Conservation (phyloP, 2,113 vertebrate genomes). For the Myocastor coypus region DNA sequence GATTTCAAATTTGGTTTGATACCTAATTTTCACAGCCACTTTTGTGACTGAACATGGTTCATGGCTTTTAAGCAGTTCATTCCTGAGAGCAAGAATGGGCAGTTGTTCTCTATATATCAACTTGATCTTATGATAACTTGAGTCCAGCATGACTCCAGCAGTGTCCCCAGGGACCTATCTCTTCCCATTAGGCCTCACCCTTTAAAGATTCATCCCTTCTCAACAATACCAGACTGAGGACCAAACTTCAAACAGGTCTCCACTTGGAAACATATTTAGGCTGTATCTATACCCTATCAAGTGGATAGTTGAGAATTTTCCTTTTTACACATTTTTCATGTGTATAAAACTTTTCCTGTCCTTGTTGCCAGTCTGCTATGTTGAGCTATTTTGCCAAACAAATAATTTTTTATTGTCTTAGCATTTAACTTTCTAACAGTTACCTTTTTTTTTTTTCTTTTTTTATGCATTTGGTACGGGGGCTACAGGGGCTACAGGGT, state of each 20-base stretch:
- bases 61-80: constrained; percentile 12
- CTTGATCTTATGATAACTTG: neutral
- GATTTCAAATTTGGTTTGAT: constrained; percentile 39
- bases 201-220: neutral
- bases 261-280: neutral
- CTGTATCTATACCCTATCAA: neutral
- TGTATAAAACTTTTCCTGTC: neutral
- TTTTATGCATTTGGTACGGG: too few species aligned
- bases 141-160: neutral
- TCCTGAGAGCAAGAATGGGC: neutral
- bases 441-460: neutral
- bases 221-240: neutral
- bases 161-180: neutral
- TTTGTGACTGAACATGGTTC: neutral
- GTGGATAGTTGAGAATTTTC: neutral
- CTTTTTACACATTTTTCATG: neutral
- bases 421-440: neutral
- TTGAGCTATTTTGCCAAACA: constrained; percentile 16
- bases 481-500: too few species aligned
- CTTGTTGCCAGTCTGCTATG: neutral
- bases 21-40: neutral
- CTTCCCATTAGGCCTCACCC: neutral
- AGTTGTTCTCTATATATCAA: neutral
- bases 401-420: constrained; percentile 14
- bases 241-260: neutral